A percentile compares a stretch with the other conserved stretches of the same genome.
phyloP scores from a whole-genome alignment of 2,888 invertebrate species.

The Germaria angustata region DNA sequence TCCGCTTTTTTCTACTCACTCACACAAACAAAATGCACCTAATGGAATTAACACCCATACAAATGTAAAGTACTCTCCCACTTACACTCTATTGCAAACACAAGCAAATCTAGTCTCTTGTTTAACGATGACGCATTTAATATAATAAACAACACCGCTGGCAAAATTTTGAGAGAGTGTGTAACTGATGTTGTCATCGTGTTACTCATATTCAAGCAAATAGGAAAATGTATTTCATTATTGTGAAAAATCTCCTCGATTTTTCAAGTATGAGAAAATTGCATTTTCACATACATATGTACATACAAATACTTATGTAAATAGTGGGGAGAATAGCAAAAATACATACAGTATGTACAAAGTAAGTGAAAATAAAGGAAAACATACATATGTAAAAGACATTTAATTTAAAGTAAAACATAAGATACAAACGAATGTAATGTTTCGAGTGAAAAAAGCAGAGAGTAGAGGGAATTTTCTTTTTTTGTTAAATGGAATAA shows the following conservation, averaged over 20 bases:
- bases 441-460: neutral
- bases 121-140: constrained; percentile 53
- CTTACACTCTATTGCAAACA: constrained; percentile 6
- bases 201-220: neutral
- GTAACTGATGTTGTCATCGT: neutral
- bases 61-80: constrained; percentile 8
- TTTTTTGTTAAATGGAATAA: neutral
- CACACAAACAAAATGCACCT: constrained; percentile 15
- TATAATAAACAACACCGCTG: neutral
- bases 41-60: constrained; percentile 14
- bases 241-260: constrained; percentile 25
- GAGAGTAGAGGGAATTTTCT: neutral
- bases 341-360: no score
- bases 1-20: constrained; percentile 30
- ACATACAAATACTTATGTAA: no score
- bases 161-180: neutral
- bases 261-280: constrained; percentile 16
- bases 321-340: constrained; percentile 1
- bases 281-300: constrained; percentile 19
- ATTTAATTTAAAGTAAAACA: neutral
- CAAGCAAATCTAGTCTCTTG: constrained; percentile 9
- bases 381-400: neutral
- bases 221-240: constrained; percentile 28
- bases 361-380: neutral
- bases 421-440: constrained; percentile 10